phyloP scores from a whole-genome alignment of 1,140 invertebrate genomes.

The Trinorchestia longiramus region DNA sequence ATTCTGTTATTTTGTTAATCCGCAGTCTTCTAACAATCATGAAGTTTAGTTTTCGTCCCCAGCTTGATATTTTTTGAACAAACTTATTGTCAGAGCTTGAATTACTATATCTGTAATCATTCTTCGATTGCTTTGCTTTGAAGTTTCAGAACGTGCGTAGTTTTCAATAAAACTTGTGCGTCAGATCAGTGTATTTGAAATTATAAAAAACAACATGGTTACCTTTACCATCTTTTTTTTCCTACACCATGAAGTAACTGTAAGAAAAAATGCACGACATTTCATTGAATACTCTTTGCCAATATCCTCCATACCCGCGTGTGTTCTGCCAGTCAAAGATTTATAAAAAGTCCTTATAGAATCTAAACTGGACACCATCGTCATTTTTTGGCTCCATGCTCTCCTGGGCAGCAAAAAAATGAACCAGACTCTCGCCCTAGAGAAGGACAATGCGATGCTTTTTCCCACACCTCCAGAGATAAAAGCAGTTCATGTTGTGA shows the following conservation, averaged over 20 bases:
- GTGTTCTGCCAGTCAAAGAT: neutral
- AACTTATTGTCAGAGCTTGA: too few species aligned
- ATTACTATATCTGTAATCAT: too few species aligned
- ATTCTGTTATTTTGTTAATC: too few species aligned
- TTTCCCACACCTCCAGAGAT: neutral
- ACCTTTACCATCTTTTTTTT: too few species aligned
- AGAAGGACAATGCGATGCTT: neutral
- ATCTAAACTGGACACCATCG: neutral
- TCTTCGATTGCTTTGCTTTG: too few species aligned
- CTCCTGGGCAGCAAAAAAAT: neutral
- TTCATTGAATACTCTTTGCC: neutral
- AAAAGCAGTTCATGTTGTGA: neutral
- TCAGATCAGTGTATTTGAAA: too few species aligned
- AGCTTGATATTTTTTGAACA: too few species aligned
- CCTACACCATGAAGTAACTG: neutral
- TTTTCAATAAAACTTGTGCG: too few species aligned
- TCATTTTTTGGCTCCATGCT: neutral
- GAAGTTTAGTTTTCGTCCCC: too few species aligned
- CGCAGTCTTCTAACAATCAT: too few species aligned
- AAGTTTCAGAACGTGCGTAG: too few species aligned
- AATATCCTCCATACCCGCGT: neutral
- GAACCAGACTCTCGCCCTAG: neutral
- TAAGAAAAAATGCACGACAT: neutral
- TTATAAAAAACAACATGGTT: too few species aligned
- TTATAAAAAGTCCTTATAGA: neutral